phyloP scores from a whole-genome alignment of 1,140 invertebrate genomes.

The Gonioctena quinquepunctata region DNA sequence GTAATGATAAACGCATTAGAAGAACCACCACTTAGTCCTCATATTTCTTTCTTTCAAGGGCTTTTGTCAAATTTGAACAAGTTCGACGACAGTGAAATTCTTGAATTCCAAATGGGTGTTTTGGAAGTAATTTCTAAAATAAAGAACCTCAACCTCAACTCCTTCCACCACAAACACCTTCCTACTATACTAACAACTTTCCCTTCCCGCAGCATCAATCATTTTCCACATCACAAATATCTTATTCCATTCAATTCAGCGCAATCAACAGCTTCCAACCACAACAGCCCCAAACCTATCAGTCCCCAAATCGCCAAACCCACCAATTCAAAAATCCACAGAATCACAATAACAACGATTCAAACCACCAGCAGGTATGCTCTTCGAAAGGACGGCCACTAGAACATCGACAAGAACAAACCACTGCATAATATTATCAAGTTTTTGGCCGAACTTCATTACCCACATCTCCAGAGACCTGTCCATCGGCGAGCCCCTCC shows the following conservation, averaged over 20 bases:
- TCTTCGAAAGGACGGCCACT: background rate
- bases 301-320: background rate
- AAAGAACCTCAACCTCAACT: background rate
- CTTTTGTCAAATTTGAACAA: background rate
- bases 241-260: background rate
- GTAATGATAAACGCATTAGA: background rate
- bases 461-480: background rate
- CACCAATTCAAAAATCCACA: background rate
- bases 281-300: background rate
- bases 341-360: background rate
- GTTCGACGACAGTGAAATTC: background rate
- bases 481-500: background rate
- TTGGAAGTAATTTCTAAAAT: background rate
- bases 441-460: background rate
- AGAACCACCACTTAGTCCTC: background rate
- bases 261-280: background rate
- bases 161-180: background rate
- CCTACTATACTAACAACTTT: background rate
- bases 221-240: background rate
- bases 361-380: background rate
- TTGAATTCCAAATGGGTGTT: conserved; percentile 1
- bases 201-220: background rate
- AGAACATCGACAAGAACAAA: background rate
- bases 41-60: conserved; percentile 6
- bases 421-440: background rate